These are phyloP conservation scores for Lerema accius DNA, from an alignment of 1,140 invertebrate genomes.

Conservation along the genomic window DNA sequence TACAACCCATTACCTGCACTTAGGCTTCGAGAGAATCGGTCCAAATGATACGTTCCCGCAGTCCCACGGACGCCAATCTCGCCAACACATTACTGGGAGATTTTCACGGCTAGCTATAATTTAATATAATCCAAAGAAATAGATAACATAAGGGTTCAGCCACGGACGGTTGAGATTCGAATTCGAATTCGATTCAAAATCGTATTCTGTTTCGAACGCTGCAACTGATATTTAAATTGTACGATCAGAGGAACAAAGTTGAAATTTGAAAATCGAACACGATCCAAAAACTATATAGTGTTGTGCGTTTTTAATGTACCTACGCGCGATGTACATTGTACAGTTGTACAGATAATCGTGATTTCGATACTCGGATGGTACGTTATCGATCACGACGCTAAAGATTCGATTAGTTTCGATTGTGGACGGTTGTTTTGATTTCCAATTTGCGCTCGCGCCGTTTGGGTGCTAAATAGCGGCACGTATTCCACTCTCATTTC, in stretches of 20 bases:
- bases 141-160: conserved; percentile 61
- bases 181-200: conserved; percentile 22
- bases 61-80: conserved; percentile 73
- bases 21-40: conserved; percentile 58
- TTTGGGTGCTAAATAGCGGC: conserved; percentile 78
- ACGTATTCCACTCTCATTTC: conserved; percentile 71
- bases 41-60: conserved; percentile 72
- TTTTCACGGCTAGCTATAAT: conserved; percentile 81
- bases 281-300: conserved; percentile 42
- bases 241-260: conserved; percentile 36
- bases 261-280: conserved; percentile 39
- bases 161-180: conserved; percentile 24
- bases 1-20: conserved; percentile 67
- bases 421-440: conserved; percentile 80
- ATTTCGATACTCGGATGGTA: conserved; percentile 74
- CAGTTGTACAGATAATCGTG: conserved; percentile 70
- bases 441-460: conserved; percentile 79
- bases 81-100: conserved; percentile 78
- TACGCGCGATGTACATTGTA: conserved; percentile 30
- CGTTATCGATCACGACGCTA: conserved; percentile 78
- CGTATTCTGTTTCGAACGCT: conserved; percentile 7
- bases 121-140: conserved; percentile 83
- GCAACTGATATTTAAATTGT: conserved; percentile 13
- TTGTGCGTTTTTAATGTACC: too few relatives aligned
- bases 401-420: conserved; percentile 78